Evolutionary conservation across 2,888 invertebrate genomes (phyloP).

Genomic region (Drosophila lutescens): DNA sequence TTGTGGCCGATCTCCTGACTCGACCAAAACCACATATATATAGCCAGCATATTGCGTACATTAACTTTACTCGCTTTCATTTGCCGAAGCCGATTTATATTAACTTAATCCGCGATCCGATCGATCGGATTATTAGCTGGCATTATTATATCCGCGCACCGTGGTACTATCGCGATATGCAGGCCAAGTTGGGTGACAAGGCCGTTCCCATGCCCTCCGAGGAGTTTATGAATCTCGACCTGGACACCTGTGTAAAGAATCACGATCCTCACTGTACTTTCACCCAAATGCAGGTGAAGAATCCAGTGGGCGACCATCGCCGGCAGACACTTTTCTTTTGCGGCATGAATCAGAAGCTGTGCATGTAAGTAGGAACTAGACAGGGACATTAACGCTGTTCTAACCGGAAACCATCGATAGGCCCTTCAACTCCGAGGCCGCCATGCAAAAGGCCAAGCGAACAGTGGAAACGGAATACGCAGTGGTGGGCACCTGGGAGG

Average conservation of each 20-base stretch:
- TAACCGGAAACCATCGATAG: slow-evolving; percentile 84
- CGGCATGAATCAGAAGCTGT: slow-evolving; percentile 91
- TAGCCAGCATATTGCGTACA: slow-evolving; percentile 94
- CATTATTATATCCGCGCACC: slow-evolving; percentile 95
- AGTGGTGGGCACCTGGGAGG: slow-evolving; percentile 94
- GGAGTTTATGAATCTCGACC: slow-evolving; percentile 92
- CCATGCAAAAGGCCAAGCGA: slow-evolving; percentile 92
- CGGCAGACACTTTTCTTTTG: slow-evolving; percentile 95
- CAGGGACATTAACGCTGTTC: not conserved
- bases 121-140: slow-evolving; percentile 95
- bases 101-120: slow-evolving; percentile 94
- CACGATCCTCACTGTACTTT: slow-evolving; percentile 93
- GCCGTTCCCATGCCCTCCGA: slow-evolving; percentile 73
- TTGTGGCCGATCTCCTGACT: slow-evolving; percentile 88
- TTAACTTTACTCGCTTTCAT: slow-evolving; percentile 92
- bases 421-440: slow-evolving; percentile 92
- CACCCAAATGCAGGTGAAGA: slow-evolving; percentile 90
- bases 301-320: slow-evolving; percentile 93
- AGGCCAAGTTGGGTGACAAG: slow-evolving; percentile 86
- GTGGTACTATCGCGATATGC: slow-evolving; percentile 91
- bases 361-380: slow-evolving; percentile 87
- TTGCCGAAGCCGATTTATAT: slow-evolving; percentile 94
- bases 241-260: slow-evolving; percentile 92
- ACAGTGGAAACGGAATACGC: slow-evolving; percentile 94
- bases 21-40: slow-evolving; percentile 92